Base-by-base conservation (phyloP, 2,888 invertebrate species). In the Stenurella melanura region DNA sequence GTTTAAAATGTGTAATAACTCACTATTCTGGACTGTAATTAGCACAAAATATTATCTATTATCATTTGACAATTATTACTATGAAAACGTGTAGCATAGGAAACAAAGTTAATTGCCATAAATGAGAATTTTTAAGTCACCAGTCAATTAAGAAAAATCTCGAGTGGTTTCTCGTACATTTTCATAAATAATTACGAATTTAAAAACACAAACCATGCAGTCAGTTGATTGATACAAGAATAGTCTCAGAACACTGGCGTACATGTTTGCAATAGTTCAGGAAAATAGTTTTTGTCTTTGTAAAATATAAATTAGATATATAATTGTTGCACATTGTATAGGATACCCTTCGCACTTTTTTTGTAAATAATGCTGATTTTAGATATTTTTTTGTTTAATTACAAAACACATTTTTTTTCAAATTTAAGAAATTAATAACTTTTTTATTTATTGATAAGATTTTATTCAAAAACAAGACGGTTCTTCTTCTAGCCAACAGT, bases 151-250 rank as follows among this genome's bases (percentile, higher is more conserved):
- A 38, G 9, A 30, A 21, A 26, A 26, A 61, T 64, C 38, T 64
- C 38, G 17, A 38, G 15, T 18, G 63, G 19, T 30, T 61, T 61
- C 61, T 17, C 26, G n/a, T 21, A 17, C 17, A 21, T 64, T 64
- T 64, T 64, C n/a, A 34, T 64, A 64, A 64, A 64, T 64, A 64
- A 64, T 64, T 64, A 34, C 63, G 12, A 15, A 64, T 64, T 64
- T 64, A 64, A 64, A 58, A 64, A 64, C 63, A 17, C 17, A 64
- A 64, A 38, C 17, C 63, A 38, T 64, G 63, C 38, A 19, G 15
- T 15, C 60, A 63, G 42, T 42, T 42, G 42, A 42, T 42, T 42
- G 42, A 42, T 42, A 42, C 42, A 15, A 15, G 42, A 42, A 42
- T 42, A 42, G 42, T 42, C 42, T 42, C 11, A 15, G 42, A 12